Conservation (phyloP, 2,113 vertebrate genomes). For the Datnioides undecimradiatus region DNA sequence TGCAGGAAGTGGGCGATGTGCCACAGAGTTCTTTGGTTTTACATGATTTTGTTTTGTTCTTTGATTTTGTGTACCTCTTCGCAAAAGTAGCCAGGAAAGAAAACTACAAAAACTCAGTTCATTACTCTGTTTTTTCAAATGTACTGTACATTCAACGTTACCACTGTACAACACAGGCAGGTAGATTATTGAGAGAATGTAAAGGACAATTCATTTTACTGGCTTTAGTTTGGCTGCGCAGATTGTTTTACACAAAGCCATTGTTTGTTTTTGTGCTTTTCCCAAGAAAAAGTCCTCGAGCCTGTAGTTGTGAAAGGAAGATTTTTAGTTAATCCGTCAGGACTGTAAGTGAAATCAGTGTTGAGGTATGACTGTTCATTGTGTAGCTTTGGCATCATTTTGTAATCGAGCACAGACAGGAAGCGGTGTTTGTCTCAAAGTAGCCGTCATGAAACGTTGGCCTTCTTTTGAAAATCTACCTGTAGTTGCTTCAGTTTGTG, state of each 20-base stretch:
- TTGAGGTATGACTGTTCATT: constrained; percentile 54
- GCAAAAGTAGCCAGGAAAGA: constrained; percentile 29
- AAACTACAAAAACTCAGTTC: constrained; percentile 16
- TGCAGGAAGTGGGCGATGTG: constrained; percentile 55
- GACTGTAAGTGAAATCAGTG: constrained; percentile 40
- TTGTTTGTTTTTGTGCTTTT: constrained; percentile 18
- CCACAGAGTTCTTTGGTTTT: constrained; percentile 56
- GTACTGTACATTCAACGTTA: constrained; percentile 51
- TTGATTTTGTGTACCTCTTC: constrained; percentile 39
- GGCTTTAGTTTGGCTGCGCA: constrained; percentile 33
- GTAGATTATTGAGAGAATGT: constrained; percentile 65
- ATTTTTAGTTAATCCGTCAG: background rate
- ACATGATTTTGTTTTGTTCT: constrained; percentile 24
- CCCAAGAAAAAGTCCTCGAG: constrained; percentile 8
- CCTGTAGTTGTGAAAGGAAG: constrained; percentile 4
- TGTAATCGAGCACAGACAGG: constrained; percentile 27
- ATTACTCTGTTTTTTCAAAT: constrained; percentile 32
- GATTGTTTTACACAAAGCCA: constrained; percentile 4
- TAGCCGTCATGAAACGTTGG: constrained; percentile 53
- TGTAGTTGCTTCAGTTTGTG: constrained; percentile 70
- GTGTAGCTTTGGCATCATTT: constrained; percentile 43
- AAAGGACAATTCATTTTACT: constrained; percentile 12
- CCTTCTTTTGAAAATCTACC: constrained; percentile 72
- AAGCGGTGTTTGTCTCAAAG: constrained; percentile 30
- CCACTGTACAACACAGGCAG: constrained; percentile 53